Evolutionary conservation across 2,797 vertebrate species (phyloP).

Genomic region (Thamnophis elegans): DNA sequence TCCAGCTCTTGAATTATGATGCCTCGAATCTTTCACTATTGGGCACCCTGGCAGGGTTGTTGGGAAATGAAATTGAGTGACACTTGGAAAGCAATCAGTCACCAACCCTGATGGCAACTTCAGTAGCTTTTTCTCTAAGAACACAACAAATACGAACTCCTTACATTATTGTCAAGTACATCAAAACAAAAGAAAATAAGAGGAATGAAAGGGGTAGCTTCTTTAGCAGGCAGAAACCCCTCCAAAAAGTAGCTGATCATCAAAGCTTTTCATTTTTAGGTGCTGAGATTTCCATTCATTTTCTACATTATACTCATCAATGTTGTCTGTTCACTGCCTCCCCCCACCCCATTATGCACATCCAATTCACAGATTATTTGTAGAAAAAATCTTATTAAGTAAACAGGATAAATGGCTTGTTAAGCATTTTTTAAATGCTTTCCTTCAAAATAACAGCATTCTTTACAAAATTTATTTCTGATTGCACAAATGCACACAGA

Average conservation of each 20-base stretch:
- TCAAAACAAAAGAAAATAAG: neutral
- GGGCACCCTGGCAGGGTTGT: neutral
- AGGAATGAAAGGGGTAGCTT: neutral
- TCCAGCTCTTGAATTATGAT: neutral
- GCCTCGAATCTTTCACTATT: neutral
- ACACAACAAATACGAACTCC: slow-evolving; percentile 43
- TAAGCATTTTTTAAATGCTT: neutral
- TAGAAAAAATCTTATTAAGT: neutral
- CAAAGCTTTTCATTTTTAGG: neutral
- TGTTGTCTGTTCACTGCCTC: neutral
- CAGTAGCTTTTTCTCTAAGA: slow-evolving; percentile 29
- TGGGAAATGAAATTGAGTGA: neutral
- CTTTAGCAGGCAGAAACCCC: neutral
- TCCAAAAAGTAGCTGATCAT: neutral
- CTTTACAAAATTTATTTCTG: neutral
- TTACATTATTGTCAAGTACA: neutral
- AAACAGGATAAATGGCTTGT: neutral
- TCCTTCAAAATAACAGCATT: neutral
- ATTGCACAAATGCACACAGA: neutral
- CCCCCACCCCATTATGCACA: neutral
- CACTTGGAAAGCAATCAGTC: neutral
- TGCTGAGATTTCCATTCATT: neutral
- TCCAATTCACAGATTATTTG: neutral
- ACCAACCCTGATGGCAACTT: slow-evolving; percentile 8
- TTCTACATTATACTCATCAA: neutral